Conservation (phyloP, 2,113 vertebrate genomes). For the Pogonocichla stellata region DNA sequence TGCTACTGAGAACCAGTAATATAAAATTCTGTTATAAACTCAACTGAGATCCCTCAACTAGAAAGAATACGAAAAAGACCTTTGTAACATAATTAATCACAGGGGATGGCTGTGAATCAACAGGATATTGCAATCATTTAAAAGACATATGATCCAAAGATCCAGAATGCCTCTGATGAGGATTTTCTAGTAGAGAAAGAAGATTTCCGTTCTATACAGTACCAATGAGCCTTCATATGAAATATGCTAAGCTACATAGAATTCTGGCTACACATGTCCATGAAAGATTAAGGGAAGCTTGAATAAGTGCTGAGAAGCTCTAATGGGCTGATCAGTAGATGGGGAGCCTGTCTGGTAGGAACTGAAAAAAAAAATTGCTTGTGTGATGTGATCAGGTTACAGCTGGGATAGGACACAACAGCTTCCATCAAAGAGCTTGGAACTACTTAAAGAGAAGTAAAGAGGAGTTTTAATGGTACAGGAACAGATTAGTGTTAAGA, state of each 20-base stretch:
- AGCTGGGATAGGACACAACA: not conserved
- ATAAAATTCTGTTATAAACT: not conserved
- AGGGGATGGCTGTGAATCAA: not conserved
- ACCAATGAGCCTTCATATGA: not conserved
- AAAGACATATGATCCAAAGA: not conserved
- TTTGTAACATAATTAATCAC: not conserved
- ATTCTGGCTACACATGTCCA: not conserved
- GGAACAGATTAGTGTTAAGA: not conserved
- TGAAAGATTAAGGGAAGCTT: not conserved
- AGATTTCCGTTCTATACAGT: not conserved
- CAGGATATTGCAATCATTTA: not conserved
- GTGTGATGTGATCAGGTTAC: not conserved
- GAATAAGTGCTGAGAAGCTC: not conserved
- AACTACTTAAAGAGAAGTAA: not conserved
- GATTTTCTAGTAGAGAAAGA: not conserved
- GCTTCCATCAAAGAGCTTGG: not conserved
- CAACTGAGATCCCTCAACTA: not conserved
- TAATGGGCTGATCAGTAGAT: not conserved
- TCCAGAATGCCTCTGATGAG: not conserved
- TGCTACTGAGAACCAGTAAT: not conserved
- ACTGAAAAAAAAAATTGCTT: not conserved
- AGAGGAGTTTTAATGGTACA: not conserved
- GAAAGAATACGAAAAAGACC: not conserved
- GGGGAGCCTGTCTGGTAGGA: not conserved
- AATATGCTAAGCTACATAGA: not conserved